Evolutionary conservation across 2,797 vertebrate species (phyloP), one percentile per base, ranked within the genome.

Genomic region (Acanthopagrus latus): DNA sequence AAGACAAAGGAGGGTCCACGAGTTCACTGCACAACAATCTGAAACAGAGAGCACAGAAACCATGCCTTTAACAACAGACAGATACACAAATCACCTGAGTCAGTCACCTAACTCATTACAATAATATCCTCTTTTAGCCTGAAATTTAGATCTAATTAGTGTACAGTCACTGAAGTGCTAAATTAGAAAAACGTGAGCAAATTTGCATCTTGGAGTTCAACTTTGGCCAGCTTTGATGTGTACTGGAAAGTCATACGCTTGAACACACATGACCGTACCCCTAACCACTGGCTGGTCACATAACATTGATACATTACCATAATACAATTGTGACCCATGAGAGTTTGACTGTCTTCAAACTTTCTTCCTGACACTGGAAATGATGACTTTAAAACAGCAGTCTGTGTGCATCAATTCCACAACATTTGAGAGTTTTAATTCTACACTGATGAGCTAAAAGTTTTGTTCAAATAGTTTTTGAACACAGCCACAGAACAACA

Each of bases 11-110:
- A 74, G 64, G 79, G 79, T 84, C 87, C 82, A 71, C 29, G 52
- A 57, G 79, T 70, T 76, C 64, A 57, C 76, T 76, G 85, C 86
- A 89, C 90, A 74, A 81, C 48, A 84, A 91, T 87, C 92, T 94
- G 87, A 78, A 89, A 89, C 5, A 78, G 20, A 82, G 25, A 73
- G 44, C 20, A 88, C 2, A 88, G 43, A 83, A 69, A 62, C 17
- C 0, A 18, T 0, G 16, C 44, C 12, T 66, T 79, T 58, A 76
- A 56, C 21, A 83, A 71, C 27, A 16, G 46, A 56, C 44, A 79
- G n/a, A 55, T 25, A 77, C 16, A 62, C 10, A 51, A 62, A 65
- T 18, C 11, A 48, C 5, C 16, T 44, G 1, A 3, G 20, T 46
- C 4, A 18, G 13, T n/a, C 8, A 63, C 23, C 14, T 38, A 4